These are phyloP conservation scores for Acanthis flammea DNA, from an alignment of 2,797 vertebrate species.

Conservation along the genomic window DNA sequence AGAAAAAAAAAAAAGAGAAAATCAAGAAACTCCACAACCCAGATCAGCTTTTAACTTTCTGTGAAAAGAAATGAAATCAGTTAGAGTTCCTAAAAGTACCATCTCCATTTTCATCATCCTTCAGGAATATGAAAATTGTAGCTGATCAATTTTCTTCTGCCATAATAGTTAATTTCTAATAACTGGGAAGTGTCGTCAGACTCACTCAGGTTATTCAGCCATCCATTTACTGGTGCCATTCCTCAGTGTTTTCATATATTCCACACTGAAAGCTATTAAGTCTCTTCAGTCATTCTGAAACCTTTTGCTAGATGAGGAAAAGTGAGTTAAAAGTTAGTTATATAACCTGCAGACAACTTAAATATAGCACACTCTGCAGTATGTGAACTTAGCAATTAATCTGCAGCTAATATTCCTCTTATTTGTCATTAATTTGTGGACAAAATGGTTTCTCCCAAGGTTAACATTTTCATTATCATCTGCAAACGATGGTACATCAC, in stretches of 20 bases:
- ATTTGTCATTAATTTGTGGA: conserved; percentile 45
- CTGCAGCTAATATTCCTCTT: conserved; percentile 12
- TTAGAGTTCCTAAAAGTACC: not conserved
- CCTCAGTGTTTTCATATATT: not conserved
- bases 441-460: conserved; percentile 27
- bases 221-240: conserved; percentile 4
- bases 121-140: not conserved
- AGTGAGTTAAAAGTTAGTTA: conserved; percentile 16
- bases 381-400: not conserved
- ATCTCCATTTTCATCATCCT: not conserved
- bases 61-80: not conserved
- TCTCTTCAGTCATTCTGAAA: conserved; percentile 6
- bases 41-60: not conserved
- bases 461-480: conserved; percentile 48
- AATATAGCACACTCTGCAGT: not conserved
- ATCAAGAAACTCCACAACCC: not conserved
- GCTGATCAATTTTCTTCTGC: not conserved
- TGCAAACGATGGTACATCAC: not conserved
- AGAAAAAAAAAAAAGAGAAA: not conserved
- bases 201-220: not conserved
- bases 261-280: not conserved
- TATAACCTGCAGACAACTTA: not conserved
- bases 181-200: not conserved
- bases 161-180: not conserved
- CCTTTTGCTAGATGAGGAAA: not conserved